Evolutionary conservation across 2,888 invertebrate species (phyloP), one percentile per base, ranked within the genome.

Genomic region (Chirona hameri): DNA sequence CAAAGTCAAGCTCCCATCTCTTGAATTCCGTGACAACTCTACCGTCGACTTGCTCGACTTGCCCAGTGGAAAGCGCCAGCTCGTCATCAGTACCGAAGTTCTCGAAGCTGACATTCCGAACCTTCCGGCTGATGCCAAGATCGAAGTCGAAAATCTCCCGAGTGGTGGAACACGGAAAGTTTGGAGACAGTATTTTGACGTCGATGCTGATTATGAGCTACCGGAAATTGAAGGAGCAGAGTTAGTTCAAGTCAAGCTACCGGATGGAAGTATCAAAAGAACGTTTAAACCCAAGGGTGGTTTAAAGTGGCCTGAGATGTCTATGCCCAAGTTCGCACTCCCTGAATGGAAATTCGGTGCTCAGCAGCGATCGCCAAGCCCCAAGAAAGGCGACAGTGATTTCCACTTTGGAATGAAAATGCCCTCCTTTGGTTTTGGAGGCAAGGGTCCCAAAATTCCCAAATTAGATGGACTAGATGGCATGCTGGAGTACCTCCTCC

Each of bases 211-310:
- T 31, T 29, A 82, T 76, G 80, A 82, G 10, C 31, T 84, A 7
- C 82, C 81, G 5, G 76, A 83, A n/a, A 76, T 81, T 27, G 84
- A 83, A 39, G 79, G 79, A 57, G 83, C 80, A 31, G 82, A 83
- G 29, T 72, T 82, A 24, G 14, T 82, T 15, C 82, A 84, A 31
- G 81, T 82, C 1, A 46, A 46, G 76, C 76, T 57, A 1, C 81
- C 82, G 18, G 82, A 65, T n/a, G 79, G 79, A 31, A 24, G 29
- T n/a, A 18, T 52, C 10, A 81, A 57, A 48, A 55, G 39, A 24
- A 72, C 24, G 10, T 52, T 52, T 29, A 29, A 15, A n/a, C 60
- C 79, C 46, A 81, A 24, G 46, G 60, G 82, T n/a, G 79, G 81
- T n/a, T 12, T 46, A 0, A 55, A 57, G 12, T 48, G 57, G 39